These are phyloP conservation scores for Drosophila lini DNA, from an alignment of 1,140 invertebrate species.

Conservation along the genomic window DNA sequence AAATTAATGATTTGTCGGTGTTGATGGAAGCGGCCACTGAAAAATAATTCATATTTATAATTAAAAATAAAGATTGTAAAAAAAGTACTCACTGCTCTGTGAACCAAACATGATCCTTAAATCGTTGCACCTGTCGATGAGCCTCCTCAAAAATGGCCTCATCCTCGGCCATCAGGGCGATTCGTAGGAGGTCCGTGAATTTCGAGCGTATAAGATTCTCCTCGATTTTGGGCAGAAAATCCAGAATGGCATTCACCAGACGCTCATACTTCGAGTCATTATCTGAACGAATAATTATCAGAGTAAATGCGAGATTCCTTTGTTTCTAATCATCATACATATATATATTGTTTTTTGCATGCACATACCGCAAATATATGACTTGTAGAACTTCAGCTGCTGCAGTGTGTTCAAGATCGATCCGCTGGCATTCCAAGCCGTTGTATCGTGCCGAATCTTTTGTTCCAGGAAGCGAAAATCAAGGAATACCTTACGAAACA, in stretches of 20 bases:
- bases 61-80: background rate
- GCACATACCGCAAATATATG: slow-evolving; percentile 83
- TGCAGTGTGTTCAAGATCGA: slow-evolving; percentile 86
- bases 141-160: slow-evolving; percentile 84
- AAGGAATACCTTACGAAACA: slow-evolving; percentile 86
- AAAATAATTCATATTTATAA: background rate
- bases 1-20: slow-evolving; percentile 73
- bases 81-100: slow-evolving; percentile 60
- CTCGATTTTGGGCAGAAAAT: slow-evolving; percentile 84
- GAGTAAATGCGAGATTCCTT: background rate
- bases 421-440: slow-evolving; percentile 77
- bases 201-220: slow-evolving; percentile 67
- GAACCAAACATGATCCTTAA: slow-evolving; percentile 69
- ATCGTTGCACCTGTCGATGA: slow-evolving; percentile 71
- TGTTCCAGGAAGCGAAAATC: slow-evolving; percentile 87
- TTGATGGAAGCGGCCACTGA: slow-evolving; percentile 73
- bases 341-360: background rate
- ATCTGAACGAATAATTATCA: slow-evolving; percentile 33
- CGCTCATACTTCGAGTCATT: slow-evolving; percentile 55
- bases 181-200: slow-evolving; percentile 85
- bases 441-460: slow-evolving; percentile 85
- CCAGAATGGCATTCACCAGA: slow-evolving; percentile 84
- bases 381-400: slow-evolving; percentile 86
- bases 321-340: background rate
- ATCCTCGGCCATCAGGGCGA: slow-evolving; percentile 84